Base-by-base conservation (phyloP, 1,140 invertebrate genomes). In the Laodelphax striatellus region DNA sequence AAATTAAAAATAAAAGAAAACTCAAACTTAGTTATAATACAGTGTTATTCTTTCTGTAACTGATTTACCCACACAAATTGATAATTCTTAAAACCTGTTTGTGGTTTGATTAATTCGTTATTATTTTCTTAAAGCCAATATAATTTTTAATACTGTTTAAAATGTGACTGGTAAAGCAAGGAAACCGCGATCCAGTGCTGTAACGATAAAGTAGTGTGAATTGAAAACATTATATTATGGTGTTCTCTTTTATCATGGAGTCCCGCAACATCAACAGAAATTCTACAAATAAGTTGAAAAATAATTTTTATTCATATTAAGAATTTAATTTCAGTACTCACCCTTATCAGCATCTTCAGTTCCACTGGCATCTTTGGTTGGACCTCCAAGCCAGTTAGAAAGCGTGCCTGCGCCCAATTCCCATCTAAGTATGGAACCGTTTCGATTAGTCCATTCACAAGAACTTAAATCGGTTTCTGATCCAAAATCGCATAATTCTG, bases 381-480 rank as follows among this genome's bases (percentile, higher is more conserved):
- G 82, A n/a, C 82, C 82, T 52, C 82, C 82, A 16, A 83, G 62
- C 81, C 82, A 83, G 69, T 80, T 82, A 11, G 78, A 76, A 24
- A 75, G 70, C 19, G 72, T 58, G 14, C 81, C 81, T 10, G 74
- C 75, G 28, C 78, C 78, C 0, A 76, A 57, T 42, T 70, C 71
- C 79, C 79, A 81, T 24, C 72, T 70, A n/a, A 79, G 65, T 0
- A 64, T 68, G 13, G 70, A 68, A 3, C 74, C 74, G 52, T 79
- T 77, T 9, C 75, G 75, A 63, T 76, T 75, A 52, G 70, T 71
- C 80, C 80, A 81, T 5, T 79, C 77, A 62, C 79, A 81, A 17
- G 72, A 70, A 1, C 68, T 70, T 19, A 74, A 68, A 3, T 69
- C 63, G 0, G 72, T 70, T 34, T 73, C 67, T 11, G 73, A 64